Evolutionary conservation across 2,888 invertebrate species (phyloP).

Genomic region (Torymus texanus): DNA sequence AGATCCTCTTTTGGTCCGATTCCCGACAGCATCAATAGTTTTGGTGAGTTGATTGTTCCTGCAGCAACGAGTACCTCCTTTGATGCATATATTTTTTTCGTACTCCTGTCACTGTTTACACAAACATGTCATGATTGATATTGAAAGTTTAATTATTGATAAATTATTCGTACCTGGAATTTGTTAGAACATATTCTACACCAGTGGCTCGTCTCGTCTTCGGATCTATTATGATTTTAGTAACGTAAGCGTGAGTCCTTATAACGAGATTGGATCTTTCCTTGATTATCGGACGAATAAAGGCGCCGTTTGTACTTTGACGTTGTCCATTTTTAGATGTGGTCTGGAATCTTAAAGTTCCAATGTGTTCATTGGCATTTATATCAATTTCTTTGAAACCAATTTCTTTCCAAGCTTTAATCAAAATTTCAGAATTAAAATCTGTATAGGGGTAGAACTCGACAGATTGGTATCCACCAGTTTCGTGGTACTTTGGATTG

Average conservation of each 20-base stretch:
- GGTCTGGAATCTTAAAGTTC: conserved; percentile 79
- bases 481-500: conserved; percentile 78
- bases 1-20: conserved; percentile 75
- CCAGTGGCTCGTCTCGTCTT: conserved; percentile 72
- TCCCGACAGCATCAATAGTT: conserved; percentile 31
- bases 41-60: conserved; percentile 11
- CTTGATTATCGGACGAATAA: conserved; percentile 79
- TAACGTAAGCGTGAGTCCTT: conserved; percentile 76
- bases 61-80: conserved; percentile 21
- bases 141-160: no score
- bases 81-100: not conserved
- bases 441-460: conserved; percentile 81
- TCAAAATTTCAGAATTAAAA: conserved; percentile 76
- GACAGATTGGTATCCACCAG: conserved; percentile 80
- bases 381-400: conserved; percentile 79
- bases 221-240: conserved; percentile 76
- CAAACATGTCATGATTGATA: no score
- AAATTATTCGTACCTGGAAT: no score
- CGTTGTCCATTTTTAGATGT: conserved; percentile 80
- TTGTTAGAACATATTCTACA: conserved; percentile 68
- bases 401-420: conserved; percentile 79
- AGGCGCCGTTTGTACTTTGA: conserved; percentile 81
- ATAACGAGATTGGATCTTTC: conserved; percentile 72
- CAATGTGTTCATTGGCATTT: conserved; percentile 78
- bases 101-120: no score